Percentiles rank a stretch among this genome's conserved stretches.
Conservation (phyloP, 2,888 invertebrate species). For the Oxytorus armatus region DNA sequence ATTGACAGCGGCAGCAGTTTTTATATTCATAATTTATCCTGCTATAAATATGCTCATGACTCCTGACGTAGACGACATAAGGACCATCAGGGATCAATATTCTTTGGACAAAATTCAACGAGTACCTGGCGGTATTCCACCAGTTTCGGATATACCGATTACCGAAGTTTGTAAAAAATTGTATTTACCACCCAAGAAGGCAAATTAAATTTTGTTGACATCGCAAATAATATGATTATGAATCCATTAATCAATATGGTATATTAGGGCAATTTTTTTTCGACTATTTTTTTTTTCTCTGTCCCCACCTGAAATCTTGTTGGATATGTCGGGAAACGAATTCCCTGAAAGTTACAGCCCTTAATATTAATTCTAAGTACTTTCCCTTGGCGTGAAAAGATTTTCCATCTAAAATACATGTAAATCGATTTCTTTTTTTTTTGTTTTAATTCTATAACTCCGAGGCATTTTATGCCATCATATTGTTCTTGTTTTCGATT, state of each 20-base stretch:
- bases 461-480: no score
- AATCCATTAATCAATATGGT: not conserved
- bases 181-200: slow-evolving; percentile 82
- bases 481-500: no score
- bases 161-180: slow-evolving; percentile 88
- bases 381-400: no score
- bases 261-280: no score
- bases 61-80: slow-evolving; percentile 87
- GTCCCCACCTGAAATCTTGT: no score
- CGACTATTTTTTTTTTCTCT: no score
- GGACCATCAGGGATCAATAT: slow-evolving; percentile 88
- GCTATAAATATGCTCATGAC: slow-evolving; percentile 92
- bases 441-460: no score
- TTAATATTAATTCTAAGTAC: no score
- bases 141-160: slow-evolving; percentile 89
- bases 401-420: no score
- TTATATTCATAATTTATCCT: slow-evolving; percentile 94
- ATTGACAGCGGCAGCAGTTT: slow-evolving; percentile 89
- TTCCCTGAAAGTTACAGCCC: no score
- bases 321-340: no score
- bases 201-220: slow-evolving; percentile 50
- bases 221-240: not conserved
- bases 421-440: no score
- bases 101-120: slow-evolving; percentile 81
- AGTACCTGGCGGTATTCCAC: slow-evolving; percentile 85